These are phyloP conservation scores for Pachyramphus minor DNA, from an alignment of 2,113 vertebrate species.

Conservation along the genomic window DNA sequence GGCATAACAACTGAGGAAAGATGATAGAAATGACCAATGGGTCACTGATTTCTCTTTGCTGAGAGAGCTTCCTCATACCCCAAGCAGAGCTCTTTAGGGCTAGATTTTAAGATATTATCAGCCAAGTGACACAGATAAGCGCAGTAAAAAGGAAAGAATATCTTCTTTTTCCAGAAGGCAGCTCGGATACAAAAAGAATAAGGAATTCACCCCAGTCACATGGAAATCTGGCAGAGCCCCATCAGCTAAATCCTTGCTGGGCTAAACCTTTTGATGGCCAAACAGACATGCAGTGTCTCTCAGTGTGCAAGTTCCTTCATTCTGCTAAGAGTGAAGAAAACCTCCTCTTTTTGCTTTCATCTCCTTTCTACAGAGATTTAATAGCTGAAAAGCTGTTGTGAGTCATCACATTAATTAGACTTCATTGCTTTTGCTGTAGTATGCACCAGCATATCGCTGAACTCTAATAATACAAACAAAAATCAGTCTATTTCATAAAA, in stretches of 20 bases:
- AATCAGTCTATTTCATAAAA: neutral
- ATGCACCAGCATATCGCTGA: constrained; percentile 12
- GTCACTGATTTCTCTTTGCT: neutral
- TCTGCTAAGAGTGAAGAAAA: neutral
- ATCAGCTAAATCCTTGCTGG: neutral
- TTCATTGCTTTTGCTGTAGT: constrained; percentile 17
- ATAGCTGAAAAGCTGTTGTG: neutral
- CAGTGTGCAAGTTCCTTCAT: neutral
- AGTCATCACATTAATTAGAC: constrained; percentile 8
- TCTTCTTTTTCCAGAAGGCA: neutral
- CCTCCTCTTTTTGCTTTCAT: neutral
- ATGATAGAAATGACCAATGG: neutral
- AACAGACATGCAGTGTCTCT: neutral
- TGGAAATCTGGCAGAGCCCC: neutral
- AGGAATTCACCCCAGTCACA: neutral
- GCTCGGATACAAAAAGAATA: neutral
- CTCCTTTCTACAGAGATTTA: neutral
- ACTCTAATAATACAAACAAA: constrained; percentile 23
- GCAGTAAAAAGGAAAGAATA: neutral
- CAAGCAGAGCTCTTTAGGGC: neutral
- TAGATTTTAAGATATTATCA: neutral
- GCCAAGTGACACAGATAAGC: neutral
- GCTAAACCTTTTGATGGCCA: neutral
- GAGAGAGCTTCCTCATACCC: neutral
- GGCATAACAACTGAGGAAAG: neutral